Evolutionary conservation across 2,797 vertebrate genomes (phyloP), one percentile per base, ranked within the genome.

Genomic region (Benthosema pterotum): DNA sequence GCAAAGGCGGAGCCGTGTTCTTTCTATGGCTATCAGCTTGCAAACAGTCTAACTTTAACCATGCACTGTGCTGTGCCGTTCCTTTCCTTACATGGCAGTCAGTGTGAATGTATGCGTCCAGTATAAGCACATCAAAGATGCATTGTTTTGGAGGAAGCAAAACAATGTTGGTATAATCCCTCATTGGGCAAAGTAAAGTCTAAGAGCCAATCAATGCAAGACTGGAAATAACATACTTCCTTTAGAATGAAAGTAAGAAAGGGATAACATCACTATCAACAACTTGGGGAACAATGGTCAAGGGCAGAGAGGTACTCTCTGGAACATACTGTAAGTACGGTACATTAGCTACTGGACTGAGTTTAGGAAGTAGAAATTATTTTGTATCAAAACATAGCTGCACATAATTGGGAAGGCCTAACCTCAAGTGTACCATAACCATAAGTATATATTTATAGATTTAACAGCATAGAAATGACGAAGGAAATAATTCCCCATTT

Each of bases 1-100:
- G 15, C 50, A 43, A 38, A 11, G 32, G 32, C 32, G 32, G 32
- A 38, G 67, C 22, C 67, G 48, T 59, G 63, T 69, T 45, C 74
- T 25, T 28, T 47, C 52, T 82, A 60, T 12, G 59, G 76, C 82
- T 81, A 83, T 84, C 82, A 65, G 69, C 65, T 28, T 22, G 64
- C 57, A 60, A 38, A 64, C 58, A 42, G 58, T 14, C 18, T n/a
- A 60, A 15, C 42, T 75, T 68, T 69, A 14, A 65, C 65, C 32
- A 2, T 38, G 32, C 46, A 42, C 48, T 45, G 55, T 32, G 48
- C 62, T 51, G 18, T n/a, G 13, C 60, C 50, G 60, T 74, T 43
- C 66, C 64, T 71, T 73, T 66, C 82, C 82, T 71, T 85, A 89
- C 65, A 85, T 78, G 88, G 82, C 4, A 4, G 15, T 76, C 68